Evolutionary conservation across 2,113 vertebrate species (phyloP).

Genomic region (Mungos mungo): DNA sequence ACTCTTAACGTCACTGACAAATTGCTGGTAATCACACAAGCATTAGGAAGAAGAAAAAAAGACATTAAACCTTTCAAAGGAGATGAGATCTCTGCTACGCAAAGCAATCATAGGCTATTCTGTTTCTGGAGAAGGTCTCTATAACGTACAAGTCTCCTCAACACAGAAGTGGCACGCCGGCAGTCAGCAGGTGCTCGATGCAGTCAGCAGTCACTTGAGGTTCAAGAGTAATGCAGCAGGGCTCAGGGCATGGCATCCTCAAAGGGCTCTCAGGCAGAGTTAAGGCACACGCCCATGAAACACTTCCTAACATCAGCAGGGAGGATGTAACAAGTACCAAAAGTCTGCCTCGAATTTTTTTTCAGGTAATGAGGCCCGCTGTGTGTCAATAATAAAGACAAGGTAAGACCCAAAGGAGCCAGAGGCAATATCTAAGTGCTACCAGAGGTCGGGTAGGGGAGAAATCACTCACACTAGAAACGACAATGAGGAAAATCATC

Average conservation of each 20-base stretch:
- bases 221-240: background rate
- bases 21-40: constrained; percentile 24
- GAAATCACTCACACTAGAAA: background rate
- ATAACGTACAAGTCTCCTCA: background rate
- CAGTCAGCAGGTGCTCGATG: background rate
- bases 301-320: background rate
- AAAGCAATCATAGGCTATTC: constrained; percentile 35
- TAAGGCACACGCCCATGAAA: background rate
- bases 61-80: constrained; percentile 33
- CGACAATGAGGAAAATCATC: background rate
- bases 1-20: constrained; percentile 32
- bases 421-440: background rate
- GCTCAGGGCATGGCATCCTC: background rate
- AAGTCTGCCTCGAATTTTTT: background rate
- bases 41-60: constrained; percentile 27
- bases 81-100: background rate
- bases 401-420: background rate
- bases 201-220: background rate
- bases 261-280: background rate
- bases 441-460: background rate
- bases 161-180: background rate
- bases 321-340: background rate
- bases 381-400: background rate
- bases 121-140: background rate
- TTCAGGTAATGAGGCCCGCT: background rate